phyloP scores from a whole-genome alignment of 2,888 invertebrate genomes.

The Ypsolopha sequella region DNA sequence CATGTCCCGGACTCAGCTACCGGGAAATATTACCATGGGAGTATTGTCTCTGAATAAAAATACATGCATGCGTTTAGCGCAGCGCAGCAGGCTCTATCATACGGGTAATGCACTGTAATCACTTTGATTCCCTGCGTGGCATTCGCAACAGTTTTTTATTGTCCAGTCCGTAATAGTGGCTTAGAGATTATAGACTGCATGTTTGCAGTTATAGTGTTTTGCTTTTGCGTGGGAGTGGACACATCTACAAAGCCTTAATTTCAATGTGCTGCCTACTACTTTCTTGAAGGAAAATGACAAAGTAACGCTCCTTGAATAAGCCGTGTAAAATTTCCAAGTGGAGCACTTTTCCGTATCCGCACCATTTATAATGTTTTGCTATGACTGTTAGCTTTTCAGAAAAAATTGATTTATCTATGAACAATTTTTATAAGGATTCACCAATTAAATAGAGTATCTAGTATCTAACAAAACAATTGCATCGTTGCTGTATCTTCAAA shows the following conservation, averaged over 20 bases:
- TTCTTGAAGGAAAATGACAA: constrained; percentile 35
- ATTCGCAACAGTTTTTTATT: constrained; percentile 46
- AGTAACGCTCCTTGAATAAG: constrained; percentile 21
- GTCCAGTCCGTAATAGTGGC: constrained; percentile 47
- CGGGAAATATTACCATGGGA: background rate
- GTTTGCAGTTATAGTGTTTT: constrained; percentile 44
- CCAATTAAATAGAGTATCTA: no score
- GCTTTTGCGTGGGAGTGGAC: constrained; percentile 47
- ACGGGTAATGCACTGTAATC: constrained; percentile 38
- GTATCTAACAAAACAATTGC: no score
- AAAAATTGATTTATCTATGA: no score
- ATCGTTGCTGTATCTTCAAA: no score
- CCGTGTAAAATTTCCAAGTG: background rate
- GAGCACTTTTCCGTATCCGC: background rate
- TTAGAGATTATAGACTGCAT: constrained; percentile 46
- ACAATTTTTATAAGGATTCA: no score
- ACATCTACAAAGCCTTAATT: constrained; percentile 41
- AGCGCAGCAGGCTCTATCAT: constrained; percentile 8
- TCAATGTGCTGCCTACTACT: constrained; percentile 34
- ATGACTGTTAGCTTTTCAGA: no score
- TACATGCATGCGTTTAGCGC: constrained; percentile 29
- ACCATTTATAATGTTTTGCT: no score
- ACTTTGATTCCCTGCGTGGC: constrained; percentile 43
- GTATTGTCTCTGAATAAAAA: constrained; percentile 25
- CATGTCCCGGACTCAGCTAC: background rate